Evolutionary conservation across 2,113 vertebrate genomes (phyloP).

Genomic region (Phodopus roborovskii): DNA sequence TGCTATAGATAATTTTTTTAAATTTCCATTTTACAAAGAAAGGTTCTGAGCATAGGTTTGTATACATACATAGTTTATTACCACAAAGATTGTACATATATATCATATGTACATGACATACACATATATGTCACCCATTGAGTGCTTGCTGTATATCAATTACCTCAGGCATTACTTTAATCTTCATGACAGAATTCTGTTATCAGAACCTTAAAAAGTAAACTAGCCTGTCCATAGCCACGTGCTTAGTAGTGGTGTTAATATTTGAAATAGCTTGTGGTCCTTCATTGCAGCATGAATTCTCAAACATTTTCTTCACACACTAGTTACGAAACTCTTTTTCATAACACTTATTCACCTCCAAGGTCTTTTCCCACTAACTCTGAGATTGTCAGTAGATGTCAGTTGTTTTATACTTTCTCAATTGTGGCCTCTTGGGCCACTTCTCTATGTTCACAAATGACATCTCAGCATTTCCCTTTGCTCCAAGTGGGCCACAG

Average conservation of each 20-base stretch:
- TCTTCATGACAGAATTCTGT: constrained; percentile 5
- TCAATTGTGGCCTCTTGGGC: neutral
- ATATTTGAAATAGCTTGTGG: neutral
- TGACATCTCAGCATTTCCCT: constrained; percentile 27
- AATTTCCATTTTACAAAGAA: neutral
- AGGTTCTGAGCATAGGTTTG: neutral
- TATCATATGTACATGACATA: neutral
- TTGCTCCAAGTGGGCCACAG: neutral
- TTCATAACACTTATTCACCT: neutral
- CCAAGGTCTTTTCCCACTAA: neutral
- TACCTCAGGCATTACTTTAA: neutral
- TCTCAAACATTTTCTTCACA: neutral
- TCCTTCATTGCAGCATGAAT: neutral
- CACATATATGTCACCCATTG: neutral
- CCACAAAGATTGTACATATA: neutral
- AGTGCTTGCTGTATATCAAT: neutral
- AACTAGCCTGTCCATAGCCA: neutral
- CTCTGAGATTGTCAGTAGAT: neutral
- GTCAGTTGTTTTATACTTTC: neutral
- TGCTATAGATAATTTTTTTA: neutral
- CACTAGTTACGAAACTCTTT: neutral
- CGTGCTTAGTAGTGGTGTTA: neutral
- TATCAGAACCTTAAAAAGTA: neutral
- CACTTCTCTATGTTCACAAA: constrained; percentile 45
- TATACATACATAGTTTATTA: neutral